Base-by-base conservation (phyloP, 2,797 vertebrate genomes). In the Tolypeutes matacus region DNA sequence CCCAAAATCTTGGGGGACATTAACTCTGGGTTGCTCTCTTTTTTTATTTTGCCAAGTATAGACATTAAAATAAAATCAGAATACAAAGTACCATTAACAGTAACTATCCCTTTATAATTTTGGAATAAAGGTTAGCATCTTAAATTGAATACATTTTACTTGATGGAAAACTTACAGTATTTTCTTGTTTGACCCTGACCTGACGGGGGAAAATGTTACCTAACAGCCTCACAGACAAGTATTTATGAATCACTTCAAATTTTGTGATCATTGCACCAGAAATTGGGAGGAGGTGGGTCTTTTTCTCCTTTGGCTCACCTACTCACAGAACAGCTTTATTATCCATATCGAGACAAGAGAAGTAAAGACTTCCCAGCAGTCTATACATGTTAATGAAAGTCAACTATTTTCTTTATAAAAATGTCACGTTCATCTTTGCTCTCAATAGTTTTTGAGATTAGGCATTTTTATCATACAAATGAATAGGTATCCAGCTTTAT, bases 41-140 rank as follows among this genome's bases (percentile, higher is more conserved):
- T 82, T 46, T 85, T 65, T 46, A n/a, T 77, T 93, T 53, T 78
- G 53, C 64, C 58, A 56, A 93, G 20, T 64, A 77, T 67, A 92
- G 65, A 82, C 13, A 6, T 73, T 64, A 76, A 93, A 76, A 96
- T 81, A 51, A 65, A 39, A 81, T 14, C 72, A 77, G 64, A 72
- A 91, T 72, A 58, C 39, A 82, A 76, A 12, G 5, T 5, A 51
- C 20, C 13, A 64, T 64, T 13, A n/a, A 11, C 17, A 29, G 5
- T 31, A 80, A 8, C 29, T 31, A 18, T 49, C 14, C 65, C 46
- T 83, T 86, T 18, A 31, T 39, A 34, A 85, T 76, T 29, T 93
- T 39, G 60, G 67, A 76, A 51, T 78, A 49, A 84, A 70, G 23
- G 13, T 7, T 7, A 53, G 18, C 39, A 36, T 64, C 78, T 89